Conservation (phyloP, 2,113 vertebrate genomes). For the Fulmarus glacialis region DNA sequence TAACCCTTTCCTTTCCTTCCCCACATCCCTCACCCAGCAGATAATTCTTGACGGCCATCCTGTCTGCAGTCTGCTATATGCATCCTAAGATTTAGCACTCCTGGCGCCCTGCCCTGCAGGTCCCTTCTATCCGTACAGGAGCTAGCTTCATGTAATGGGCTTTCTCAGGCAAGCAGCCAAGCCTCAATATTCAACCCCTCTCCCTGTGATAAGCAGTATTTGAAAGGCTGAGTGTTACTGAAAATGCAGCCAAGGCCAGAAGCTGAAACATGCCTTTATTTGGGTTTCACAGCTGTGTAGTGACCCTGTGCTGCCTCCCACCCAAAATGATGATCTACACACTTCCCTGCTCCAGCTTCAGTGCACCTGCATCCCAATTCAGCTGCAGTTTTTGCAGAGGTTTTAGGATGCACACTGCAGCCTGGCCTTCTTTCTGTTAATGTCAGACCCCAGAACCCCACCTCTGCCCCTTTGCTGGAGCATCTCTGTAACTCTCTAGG, state of each 20-base stretch:
- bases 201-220: neutral
- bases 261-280: constrained; percentile 31
- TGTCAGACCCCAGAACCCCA: neutral
- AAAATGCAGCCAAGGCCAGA: constrained; percentile 1
- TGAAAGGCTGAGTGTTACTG: neutral
- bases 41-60: neutral
- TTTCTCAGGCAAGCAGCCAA: constrained; percentile 56
- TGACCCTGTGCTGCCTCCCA: neutral
- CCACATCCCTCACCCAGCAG: neutral
- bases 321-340: neutral
- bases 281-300: constrained; percentile 7
- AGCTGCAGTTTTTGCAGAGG: neutral
- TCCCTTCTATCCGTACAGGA: neutral
- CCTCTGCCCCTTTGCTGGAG: neutral
- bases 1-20: neutral
- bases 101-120: neutral
- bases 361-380: neutral
- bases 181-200: neutral
- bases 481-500: neutral
- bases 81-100: constrained; percentile 9
- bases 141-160: neutral
- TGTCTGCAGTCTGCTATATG: neutral
- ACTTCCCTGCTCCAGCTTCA: neutral
- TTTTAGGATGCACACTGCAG: neutral
- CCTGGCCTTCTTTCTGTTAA: neutral